Evolutionary conservation across 2,888 invertebrate species (phyloP).

Genomic region (Myathropa florea): DNA sequence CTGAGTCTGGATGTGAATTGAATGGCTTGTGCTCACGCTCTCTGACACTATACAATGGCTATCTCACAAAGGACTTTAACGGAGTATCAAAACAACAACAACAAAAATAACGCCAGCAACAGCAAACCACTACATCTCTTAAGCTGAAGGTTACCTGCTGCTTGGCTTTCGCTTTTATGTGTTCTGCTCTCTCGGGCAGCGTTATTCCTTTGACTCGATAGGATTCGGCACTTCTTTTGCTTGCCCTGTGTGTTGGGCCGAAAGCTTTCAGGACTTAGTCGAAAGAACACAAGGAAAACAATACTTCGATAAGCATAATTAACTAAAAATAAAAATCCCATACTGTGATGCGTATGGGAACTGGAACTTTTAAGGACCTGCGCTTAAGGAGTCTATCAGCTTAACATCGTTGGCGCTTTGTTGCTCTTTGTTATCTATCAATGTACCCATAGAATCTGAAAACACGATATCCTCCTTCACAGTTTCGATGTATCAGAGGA

Average conservation of each 20-base stretch:
- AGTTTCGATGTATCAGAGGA: neutral
- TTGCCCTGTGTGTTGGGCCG: slow-evolving; percentile 4
- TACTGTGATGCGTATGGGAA: slow-evolving; percentile 1
- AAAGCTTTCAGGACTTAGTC: slow-evolving; percentile 41
- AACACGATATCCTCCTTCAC: slow-evolving; percentile 18
- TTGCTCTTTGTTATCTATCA: slow-evolving; percentile 48
- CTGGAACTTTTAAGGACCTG: slow-evolving; percentile 48
- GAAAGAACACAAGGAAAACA: slow-evolving; percentile 29
- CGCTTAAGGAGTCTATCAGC: slow-evolving; percentile 48
- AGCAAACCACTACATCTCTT: slow-evolving; percentile 22
- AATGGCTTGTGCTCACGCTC: slow-evolving; percentile 32
- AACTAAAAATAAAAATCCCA: slow-evolving; percentile 38
- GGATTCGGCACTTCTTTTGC: neutral
- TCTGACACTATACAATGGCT: slow-evolving; percentile 44
- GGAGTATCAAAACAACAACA: slow-evolving; percentile 39
- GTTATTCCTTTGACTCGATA: slow-evolving; percentile 1
- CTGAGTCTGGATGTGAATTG: slow-evolving; percentile 61
- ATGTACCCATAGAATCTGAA: slow-evolving; percentile 30
- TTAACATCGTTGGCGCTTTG: slow-evolving; percentile 16
- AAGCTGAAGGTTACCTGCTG: slow-evolving; percentile 54
- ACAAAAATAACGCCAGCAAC: neutral
- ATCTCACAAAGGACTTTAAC: slow-evolving; percentile 57
- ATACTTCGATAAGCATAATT: slow-evolving; percentile 34
- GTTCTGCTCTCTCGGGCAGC: slow-evolving; percentile 29
- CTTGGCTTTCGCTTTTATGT: slow-evolving; percentile 56